Conservation (phyloP, 2,888 invertebrate species). For the Ptychoptera albimana region DNA sequence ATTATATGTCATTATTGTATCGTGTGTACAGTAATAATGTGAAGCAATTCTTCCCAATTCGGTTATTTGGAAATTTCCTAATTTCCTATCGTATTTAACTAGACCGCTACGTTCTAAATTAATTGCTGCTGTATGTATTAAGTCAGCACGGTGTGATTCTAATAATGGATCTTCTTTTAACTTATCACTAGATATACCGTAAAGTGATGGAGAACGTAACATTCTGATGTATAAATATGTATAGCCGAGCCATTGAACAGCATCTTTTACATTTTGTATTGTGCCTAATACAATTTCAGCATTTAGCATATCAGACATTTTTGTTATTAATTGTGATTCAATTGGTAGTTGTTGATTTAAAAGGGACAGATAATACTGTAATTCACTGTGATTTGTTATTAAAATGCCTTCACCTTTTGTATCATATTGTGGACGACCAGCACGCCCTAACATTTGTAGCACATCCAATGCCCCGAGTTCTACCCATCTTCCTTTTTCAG, state of each 20-base stretch:
- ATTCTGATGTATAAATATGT: conserved; percentile 94
- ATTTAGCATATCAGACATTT: conserved; percentile 91
- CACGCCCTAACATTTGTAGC: conserved; percentile 95
- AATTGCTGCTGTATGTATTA: conserved; percentile 87
- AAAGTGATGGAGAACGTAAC: conserved; percentile 77
- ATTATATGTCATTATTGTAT: conserved; percentile 94
- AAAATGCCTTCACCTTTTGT: conserved; percentile 94
- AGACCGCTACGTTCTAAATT: conserved; percentile 88
- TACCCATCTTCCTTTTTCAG: conserved; percentile 96
- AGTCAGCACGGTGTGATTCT: conserved; percentile 82
- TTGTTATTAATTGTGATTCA: conserved; percentile 87
- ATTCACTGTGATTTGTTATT: conserved; percentile 95
- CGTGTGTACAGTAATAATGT: conserved; percentile 95
- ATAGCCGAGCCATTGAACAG: conserved; percentile 85
- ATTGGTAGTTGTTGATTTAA: conserved; percentile 97
- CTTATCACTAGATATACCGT: conserved; percentile 71
- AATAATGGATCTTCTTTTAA: conserved; percentile 68
- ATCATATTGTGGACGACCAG: conserved; percentile 96
- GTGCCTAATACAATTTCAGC: conserved; percentile 96
- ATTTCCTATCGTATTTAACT: conserved; percentile 87
- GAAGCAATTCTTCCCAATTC: conserved; percentile 95
- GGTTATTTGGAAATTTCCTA: conserved; percentile 75
- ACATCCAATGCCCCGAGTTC: conserved; percentile 96
- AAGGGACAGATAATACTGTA: conserved; percentile 94
- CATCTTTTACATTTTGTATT: conserved; percentile 72